Percentiles rank a stretch among this genome's conserved stretches.
These are phyloP conservation scores for Machimus rusticus DNA, from an alignment of 2,888 invertebrate species.

Conservation along the genomic window DNA sequence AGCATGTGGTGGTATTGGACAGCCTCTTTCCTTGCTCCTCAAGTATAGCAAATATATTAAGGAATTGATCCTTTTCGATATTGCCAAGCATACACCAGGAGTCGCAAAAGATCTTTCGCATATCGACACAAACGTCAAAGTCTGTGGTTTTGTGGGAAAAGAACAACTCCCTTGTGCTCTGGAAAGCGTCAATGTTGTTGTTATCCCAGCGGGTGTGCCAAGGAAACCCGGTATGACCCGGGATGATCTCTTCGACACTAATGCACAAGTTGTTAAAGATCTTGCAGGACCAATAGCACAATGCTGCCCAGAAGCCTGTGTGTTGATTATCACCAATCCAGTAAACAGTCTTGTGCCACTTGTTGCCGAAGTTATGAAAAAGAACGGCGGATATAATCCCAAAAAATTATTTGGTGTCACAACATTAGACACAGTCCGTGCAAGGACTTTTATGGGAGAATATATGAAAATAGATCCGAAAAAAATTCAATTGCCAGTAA, in stretches of 20 bases:
- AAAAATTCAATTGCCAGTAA: constrained; percentile 86
- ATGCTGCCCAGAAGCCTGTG: constrained; percentile 87
- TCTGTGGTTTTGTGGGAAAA: constrained; percentile 76
- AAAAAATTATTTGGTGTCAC: constrained; percentile 94
- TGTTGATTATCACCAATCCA: constrained; percentile 97
- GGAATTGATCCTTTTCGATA: constrained; percentile 88
- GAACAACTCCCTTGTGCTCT: constrained; percentile 72
- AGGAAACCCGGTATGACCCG: constrained; percentile 99
- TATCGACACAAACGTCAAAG: constrained; percentile 88
- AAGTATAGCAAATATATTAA: constrained; percentile 89
- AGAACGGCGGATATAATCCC: constrained; percentile 85
- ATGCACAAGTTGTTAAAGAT: constrained; percentile 94
- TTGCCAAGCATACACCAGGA: constrained; percentile 88
- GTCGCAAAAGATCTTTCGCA: constrained; percentile 97
- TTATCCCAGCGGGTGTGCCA: constrained; percentile 98
- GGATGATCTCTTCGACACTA: constrained; percentile 98
- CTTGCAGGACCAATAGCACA: constrained; percentile 80
- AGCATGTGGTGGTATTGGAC: constrained; percentile 97
- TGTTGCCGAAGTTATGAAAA: constrained; percentile 93
- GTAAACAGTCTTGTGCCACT: constrained; percentile 99
- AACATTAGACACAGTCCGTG: constrained; percentile 94
- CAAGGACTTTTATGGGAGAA: constrained; percentile 94
- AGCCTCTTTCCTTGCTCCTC: constrained; percentile 89
- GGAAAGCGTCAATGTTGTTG: constrained; percentile 76
- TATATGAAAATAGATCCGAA: constrained; percentile 88